Percentiles rank a stretch among this genome's conserved stretches.
These are phyloP conservation scores for Spilogale gracilis DNA, from an alignment of 2,113 vertebrate species.

Conservation along the genomic window DNA sequence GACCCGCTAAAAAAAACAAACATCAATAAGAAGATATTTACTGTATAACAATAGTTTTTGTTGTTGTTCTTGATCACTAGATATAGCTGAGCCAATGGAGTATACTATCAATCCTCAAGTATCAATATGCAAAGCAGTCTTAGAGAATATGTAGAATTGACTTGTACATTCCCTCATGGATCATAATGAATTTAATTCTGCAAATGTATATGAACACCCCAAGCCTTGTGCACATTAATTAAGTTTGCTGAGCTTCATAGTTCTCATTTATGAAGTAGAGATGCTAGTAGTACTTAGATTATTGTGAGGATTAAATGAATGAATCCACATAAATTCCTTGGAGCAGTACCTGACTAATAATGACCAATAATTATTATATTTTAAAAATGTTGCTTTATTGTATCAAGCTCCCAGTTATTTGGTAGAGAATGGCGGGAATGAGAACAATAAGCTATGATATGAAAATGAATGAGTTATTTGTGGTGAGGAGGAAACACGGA, in stretches of 20 bases:
- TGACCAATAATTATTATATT: background rate
- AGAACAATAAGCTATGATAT: no score
- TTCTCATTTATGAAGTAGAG: background rate
- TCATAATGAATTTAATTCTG: background rate
- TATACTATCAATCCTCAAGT: background rate
- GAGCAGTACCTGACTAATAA: background rate
- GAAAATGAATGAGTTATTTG: background rate
- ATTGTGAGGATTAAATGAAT: background rate
- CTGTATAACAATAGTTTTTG: background rate
- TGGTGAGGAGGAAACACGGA: background rate
- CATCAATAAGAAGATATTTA: background rate
- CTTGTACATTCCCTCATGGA: background rate
- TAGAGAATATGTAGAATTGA: background rate
- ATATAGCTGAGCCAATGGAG: background rate
- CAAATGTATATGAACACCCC: background rate
- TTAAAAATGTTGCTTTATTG: background rate
- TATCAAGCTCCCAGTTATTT: background rate
- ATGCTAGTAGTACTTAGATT: background rate
- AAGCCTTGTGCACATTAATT: background rate
- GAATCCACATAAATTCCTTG: background rate
- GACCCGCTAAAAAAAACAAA: background rate
- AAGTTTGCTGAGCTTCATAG: background rate
- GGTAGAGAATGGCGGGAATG: background rate
- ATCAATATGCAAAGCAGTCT: background rate
- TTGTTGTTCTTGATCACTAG: background rate